A percentile compares a stretch with the other conserved stretches of the same genome.
Evolutionary conservation across 2,797 vertebrate species (phyloP).

Genomic region (Lacerta bilineata): DNA sequence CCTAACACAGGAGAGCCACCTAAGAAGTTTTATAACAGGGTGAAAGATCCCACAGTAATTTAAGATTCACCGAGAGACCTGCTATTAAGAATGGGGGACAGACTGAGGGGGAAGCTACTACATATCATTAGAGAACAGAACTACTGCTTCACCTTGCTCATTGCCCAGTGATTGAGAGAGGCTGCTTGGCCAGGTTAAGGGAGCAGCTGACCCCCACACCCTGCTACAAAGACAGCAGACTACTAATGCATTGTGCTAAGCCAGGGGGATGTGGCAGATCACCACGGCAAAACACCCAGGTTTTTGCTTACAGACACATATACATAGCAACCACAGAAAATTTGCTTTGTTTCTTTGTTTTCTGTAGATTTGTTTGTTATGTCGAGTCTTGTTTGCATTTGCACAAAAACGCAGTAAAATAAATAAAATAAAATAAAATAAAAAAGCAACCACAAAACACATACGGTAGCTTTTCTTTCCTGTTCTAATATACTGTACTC

Average conservation of each 20-base stretch:
- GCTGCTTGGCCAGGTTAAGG: slow-evolving; percentile 4
- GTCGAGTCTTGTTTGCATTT: too few relatives aligned
- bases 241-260: background rate
- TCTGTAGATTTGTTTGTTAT: too few relatives aligned
- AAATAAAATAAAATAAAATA: too few relatives aligned
- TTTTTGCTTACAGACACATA: background rate
- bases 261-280: background rate
- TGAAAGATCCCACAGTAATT: background rate
- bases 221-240: slow-evolving; percentile 4
- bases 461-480: background rate
- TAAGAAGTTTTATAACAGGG: background rate
- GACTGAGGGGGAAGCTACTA: background rate
- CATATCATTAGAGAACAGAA: background rate
- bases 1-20: too few relatives aligned
- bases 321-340: background rate
- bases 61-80: background rate
- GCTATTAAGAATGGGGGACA: background rate
- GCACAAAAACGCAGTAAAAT: too few relatives aligned
- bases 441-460: background rate
- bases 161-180: background rate
- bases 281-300: background rate
- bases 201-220: background rate
- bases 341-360: too few relatives aligned
- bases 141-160: background rate
- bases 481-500: background rate